These are phyloP conservation scores for Punctoribates punctum DNA, from an alignment of 2,888 invertebrate genomes.

Conservation along the genomic window DNA sequence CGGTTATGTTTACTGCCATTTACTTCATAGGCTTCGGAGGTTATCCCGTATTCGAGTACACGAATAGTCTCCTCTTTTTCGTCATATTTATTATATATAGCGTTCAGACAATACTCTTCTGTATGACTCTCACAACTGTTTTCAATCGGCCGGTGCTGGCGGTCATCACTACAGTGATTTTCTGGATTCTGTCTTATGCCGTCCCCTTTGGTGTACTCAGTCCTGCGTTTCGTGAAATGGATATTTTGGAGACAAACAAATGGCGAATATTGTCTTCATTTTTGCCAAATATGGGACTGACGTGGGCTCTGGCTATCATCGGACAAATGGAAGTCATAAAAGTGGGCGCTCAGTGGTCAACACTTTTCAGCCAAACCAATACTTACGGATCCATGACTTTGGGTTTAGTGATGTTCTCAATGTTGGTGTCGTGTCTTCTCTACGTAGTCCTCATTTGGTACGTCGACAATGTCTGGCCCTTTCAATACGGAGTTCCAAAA, in stretches of 20 bases:
- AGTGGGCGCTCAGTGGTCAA: constrained; percentile 45
- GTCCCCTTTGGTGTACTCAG: constrained; percentile 4
- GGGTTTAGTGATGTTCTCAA: constrained; percentile 62
- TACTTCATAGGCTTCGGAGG: constrained; percentile 7
- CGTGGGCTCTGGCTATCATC: constrained; percentile 34
- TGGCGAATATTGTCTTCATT: constrained; percentile 28
- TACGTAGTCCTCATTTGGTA: constrained; percentile 76
- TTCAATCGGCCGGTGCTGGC: constrained; percentile 45
- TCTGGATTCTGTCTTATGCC: constrained; percentile 36
- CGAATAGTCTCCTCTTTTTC: constrained; percentile 40
- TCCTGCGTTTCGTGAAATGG: constrained; percentile 13
- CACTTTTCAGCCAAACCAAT: constrained; percentile 43
- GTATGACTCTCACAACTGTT: constrained; percentile 45
- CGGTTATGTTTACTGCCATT: constrained; percentile 32
- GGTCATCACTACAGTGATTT: constrained; percentile 37
- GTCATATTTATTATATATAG: constrained; percentile 42
- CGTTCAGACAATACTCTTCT: constrained; percentile 44
- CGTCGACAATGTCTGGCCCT: constrained; percentile 79
- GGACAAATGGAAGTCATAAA: constrained; percentile 40
- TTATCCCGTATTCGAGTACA: constrained; percentile 25
- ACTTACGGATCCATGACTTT: constrained; percentile 49
- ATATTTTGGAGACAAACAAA: background rate
- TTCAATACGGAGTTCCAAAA: constrained; percentile 75
- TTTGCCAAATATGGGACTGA: constrained; percentile 33
- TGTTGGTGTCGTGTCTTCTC: constrained; percentile 66